These are phyloP conservation scores for Acridotheres tristis DNA, from an alignment of 2,797 vertebrate genomes.

Conservation along the genomic window DNA sequence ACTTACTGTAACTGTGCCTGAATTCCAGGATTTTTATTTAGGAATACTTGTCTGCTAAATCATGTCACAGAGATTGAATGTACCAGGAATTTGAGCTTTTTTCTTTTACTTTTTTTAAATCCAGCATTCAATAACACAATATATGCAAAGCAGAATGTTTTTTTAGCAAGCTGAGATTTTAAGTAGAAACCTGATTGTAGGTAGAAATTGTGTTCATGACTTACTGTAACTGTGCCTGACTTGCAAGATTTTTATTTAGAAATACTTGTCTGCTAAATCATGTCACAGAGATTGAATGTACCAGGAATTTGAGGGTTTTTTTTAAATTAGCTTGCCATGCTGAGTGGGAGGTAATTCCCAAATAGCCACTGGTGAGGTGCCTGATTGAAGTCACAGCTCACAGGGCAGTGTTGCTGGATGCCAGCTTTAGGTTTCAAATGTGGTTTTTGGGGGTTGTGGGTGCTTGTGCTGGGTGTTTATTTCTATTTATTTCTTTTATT, in stretches of 20 bases:
- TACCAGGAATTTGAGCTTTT: not conserved
- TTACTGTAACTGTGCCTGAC: not conserved
- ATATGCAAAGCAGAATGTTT: not conserved
- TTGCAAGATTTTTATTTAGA: not conserved
- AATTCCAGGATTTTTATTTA: not conserved
- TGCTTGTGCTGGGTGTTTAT: not conserved
- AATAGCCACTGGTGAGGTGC: not conserved
- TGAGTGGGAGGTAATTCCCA: not conserved
- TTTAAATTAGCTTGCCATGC: not conserved
- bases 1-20: not conserved
- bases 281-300: not conserved
- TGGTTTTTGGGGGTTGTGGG: not conserved
- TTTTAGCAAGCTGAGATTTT: not conserved
- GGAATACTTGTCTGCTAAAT: not conserved
- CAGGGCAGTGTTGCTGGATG: not conserved
- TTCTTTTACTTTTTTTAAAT: not conserved
- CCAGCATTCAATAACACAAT: not conserved
- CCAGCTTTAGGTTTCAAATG: not conserved
- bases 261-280: not conserved
- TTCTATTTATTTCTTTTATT: not conserved
- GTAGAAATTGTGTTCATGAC: not conserved
- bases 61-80: not conserved
- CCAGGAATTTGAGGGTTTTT: not conserved
- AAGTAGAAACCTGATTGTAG: not conserved
- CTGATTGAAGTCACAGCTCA: not conserved